Evolutionary conservation across 1,140 invertebrate species (phyloP).

Genomic region (Grapholita molesta): DNA sequence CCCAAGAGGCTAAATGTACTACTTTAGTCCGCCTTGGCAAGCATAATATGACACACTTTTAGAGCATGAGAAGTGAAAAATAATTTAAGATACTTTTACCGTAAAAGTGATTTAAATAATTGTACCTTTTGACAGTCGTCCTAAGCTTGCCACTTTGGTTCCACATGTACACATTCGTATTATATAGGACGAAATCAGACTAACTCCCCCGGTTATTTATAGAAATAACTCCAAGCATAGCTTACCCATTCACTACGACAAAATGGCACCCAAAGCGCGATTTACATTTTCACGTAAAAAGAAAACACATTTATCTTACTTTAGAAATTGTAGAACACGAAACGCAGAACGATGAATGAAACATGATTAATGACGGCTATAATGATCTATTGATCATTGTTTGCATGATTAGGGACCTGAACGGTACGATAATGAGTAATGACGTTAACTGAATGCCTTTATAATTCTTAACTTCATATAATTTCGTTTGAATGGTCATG

Average conservation of each 20-base stretch:
- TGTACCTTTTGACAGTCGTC: too few species aligned
- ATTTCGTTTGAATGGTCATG: neutral
- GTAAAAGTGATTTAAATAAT: too few species aligned
- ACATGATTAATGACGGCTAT: neutral
- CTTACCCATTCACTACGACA: neutral
- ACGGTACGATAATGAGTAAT: neutral
- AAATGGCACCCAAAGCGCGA: constrained; percentile 8
- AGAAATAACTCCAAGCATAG: neutral
- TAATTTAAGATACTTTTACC: too few species aligned
- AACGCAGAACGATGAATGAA: constrained; percentile 3
- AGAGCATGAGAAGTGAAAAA: too few species aligned
- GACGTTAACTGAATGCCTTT: neutral
- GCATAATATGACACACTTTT: too few species aligned
- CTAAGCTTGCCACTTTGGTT: too few species aligned
- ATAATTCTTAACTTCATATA: neutral
- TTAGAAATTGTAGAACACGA: constrained; percentile 15
- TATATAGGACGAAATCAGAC: too few species aligned
- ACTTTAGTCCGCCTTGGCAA: too few species aligned
- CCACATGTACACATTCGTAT: too few species aligned
- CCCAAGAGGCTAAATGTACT: too few species aligned
- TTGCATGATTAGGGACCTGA: constrained; percentile 11
- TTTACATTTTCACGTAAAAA: constrained; percentile 16
- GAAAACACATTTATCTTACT: constrained; percentile 18
- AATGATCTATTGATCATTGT: constrained; percentile 15
- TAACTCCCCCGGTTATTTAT: neutral